Conservation (phyloP, 2,113 vertebrate species). For the Pampusana beccarii region DNA sequence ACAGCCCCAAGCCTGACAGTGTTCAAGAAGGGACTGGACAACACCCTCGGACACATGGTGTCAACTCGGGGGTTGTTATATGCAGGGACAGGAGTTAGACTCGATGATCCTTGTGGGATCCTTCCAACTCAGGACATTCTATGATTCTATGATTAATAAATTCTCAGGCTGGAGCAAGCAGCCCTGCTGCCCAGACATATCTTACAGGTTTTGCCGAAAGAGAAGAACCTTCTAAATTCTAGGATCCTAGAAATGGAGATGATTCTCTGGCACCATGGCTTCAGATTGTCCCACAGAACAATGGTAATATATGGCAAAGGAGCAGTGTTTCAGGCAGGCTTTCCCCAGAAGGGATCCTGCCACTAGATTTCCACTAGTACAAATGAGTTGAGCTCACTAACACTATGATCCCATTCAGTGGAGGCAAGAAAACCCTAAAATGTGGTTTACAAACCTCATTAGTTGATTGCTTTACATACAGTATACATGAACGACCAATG, state of each 20-base stretch:
- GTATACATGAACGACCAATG: accelerated
- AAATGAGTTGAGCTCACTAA: not conserved
- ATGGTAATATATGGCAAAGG: not conserved
- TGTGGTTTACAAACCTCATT: not conserved
- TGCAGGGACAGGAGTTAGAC: no score
- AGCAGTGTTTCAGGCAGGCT: not conserved
- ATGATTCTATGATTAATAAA: not conserved
- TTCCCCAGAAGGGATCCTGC: not conserved
- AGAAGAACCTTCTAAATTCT: not conserved
- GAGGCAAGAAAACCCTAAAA: not conserved
- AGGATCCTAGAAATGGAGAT: not conserved
- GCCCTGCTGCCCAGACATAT: not conserved
- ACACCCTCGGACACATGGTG: no score
- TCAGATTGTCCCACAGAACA: not conserved
- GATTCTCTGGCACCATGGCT: not conserved
- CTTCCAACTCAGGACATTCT: no score
- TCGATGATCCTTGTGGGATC: no score
- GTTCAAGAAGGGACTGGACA: no score
- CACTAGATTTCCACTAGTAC: not conserved
- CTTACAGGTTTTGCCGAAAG: not conserved
- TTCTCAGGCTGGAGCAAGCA: not conserved
- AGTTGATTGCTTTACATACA: not conserved
- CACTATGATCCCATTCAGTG: not conserved
- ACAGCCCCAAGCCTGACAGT: no score
- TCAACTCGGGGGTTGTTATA: no score